Evolutionary conservation across 2,113 vertebrate genomes (phyloP), one percentile per base, ranked within the genome.

Genomic region (Todiramphus chloris): DNA sequence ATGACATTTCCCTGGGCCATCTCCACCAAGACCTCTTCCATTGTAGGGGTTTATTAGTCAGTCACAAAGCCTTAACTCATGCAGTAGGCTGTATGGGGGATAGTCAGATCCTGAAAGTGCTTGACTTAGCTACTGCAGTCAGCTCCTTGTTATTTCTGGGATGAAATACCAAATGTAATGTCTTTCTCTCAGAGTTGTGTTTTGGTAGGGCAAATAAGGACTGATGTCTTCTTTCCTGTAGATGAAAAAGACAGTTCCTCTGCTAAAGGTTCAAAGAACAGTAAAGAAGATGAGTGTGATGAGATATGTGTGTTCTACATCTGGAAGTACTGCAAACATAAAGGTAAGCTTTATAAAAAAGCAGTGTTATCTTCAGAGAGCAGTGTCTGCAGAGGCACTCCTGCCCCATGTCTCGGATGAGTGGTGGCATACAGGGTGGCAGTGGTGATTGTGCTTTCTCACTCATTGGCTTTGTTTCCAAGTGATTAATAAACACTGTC

Each of bases 241-340:
- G 97, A 8, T 86, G 70, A 62, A 83, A 94, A 78, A 78, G 88
- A 21, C 3, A 0, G 10, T 53, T 69, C 68, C n/a, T n/a, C 55
- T 80, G 44, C 20, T 14, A 10, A 83, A 66, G 8, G 33, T 81
- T 87, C 63, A 6, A 55, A 83, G 35, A 80, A 75, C 43, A 33
- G 85, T 6, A 64, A 62, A 50, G 96, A 90, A 64, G 97, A 97
- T 8, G 98, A 98, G 31, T 69, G 5, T 56, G 96, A 97, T 53
- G 98, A 99, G 86, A 99, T 99, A 96, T 99, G 99, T 44, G 95
- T 99, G 30, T 98, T 89, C 83, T 98, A 98, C 74, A 62, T 99
- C 67, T 98, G 98, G 89, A 97, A 87, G 73, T 90, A 96, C 87
- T 99, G 99, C 96, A 98, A 96, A 73, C 95, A 97, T 92, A 98